Conservation (phyloP, 1,140 invertebrate genomes). For the Chironomus striatipennis region DNA sequence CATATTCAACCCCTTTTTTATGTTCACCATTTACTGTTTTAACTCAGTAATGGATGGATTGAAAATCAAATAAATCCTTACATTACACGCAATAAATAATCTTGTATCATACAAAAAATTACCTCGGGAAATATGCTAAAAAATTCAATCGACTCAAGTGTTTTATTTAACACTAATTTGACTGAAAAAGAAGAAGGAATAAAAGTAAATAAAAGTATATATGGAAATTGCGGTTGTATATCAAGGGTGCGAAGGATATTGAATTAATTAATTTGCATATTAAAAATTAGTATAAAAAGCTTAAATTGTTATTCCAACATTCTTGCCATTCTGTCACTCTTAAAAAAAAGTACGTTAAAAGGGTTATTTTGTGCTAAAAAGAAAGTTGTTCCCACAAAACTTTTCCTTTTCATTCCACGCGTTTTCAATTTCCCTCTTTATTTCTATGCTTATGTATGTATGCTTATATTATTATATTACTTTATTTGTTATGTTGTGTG, state of each 20-base stretch:
- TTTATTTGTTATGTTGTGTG: not conserved
- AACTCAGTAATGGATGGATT: not conserved
- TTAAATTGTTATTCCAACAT: not conserved
- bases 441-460: not conserved
- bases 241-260: not conserved
- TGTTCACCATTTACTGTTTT: not conserved
- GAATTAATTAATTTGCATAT: slow-evolving; percentile 25
- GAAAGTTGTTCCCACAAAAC: too few species aligned
- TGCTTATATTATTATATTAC: not conserved
- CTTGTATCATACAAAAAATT: not conserved
- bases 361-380: too few species aligned
- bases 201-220: not conserved
- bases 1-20: not conserved
- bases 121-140: slow-evolving; percentile 20
- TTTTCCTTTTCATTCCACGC: not conserved
- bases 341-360: not conserved
- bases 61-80: slow-evolving; percentile 24
- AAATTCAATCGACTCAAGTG: slow-evolving; percentile 23
- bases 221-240: not conserved
- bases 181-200: not conserved
- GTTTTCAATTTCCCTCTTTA: not conserved
- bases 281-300: slow-evolving; percentile 1
- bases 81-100: slow-evolving; percentile 20
- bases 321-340: not conserved
- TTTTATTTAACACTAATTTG: slow-evolving; percentile 17